A percentile compares a stretch with the other conserved stretches of the same genome.
Conservation (phyloP, 2,888 invertebrate genomes). For the Andrena minutula region DNA sequence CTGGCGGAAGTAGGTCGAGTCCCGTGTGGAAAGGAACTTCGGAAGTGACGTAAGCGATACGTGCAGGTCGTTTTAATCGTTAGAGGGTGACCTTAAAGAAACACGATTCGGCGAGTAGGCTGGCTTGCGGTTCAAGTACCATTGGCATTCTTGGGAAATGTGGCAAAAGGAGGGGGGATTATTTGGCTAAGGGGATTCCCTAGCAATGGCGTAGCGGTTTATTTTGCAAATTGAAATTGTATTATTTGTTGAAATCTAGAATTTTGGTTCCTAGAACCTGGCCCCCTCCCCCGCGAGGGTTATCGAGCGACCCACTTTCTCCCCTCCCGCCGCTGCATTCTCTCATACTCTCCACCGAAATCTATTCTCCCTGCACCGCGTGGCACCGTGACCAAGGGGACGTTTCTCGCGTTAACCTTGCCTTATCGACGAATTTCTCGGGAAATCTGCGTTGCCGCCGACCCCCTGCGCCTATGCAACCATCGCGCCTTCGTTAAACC, state of each 20-base stretch:
- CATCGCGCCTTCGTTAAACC: neutral
- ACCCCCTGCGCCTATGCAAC: neutral
- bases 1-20: neutral
- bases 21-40: neutral
- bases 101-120: constrained; percentile 20
- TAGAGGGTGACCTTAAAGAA: constrained; percentile 36
- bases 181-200: neutral
- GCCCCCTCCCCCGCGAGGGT: constrained; percentile 64
- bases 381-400: constrained; percentile 62
- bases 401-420: constrained; percentile 56
- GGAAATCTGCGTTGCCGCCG: constrained; percentile 12
- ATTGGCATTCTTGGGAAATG: neutral
- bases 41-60: constrained; percentile 32
- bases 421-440: constrained; percentile 46
- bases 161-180: neutral
- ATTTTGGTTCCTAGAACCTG: constrained; percentile 72
- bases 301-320: constrained; percentile 80
- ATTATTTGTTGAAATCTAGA: constrained; percentile 66
- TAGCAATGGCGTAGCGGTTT: neutral
- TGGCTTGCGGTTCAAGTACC: neutral
- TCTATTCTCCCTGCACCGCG: constrained; percentile 65
- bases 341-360: constrained; percentile 61
- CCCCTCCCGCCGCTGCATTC: constrained; percentile 60
- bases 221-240: constrained; percentile 14
- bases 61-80: constrained; percentile 20